Evolutionary conservation across 2,888 invertebrate genomes (phyloP).

Genomic region (Hemicrepidius hirtus): DNA sequence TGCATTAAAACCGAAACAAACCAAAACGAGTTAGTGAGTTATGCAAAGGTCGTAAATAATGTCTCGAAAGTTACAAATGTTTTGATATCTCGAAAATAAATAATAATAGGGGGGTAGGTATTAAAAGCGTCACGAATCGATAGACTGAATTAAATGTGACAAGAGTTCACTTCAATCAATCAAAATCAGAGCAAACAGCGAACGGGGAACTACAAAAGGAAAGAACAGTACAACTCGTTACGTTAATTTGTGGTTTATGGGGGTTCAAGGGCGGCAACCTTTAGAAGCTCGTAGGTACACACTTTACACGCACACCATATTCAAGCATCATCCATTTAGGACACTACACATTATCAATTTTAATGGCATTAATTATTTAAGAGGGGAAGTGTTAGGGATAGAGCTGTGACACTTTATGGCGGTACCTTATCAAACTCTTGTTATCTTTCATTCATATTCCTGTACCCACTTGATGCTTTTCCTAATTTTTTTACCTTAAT

Average conservation of each 20-base stretch:
- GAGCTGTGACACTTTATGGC: no score
- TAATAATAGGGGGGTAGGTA: neutral
- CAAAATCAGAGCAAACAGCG: slow-evolving; percentile 11
- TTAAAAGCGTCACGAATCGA: slow-evolving; percentile 13
- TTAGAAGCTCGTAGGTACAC: no score
- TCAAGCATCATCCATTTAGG: no score
- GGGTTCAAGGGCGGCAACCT: no score
- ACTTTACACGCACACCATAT: no score
- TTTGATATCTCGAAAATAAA: neutral
- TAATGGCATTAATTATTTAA: no score
- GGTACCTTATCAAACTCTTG: no score
- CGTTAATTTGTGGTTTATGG: neutral
- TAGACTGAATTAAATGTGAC: slow-evolving; percentile 11
- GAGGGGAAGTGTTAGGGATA: no score
- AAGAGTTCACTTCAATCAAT: slow-evolving; percentile 23
- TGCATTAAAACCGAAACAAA: neutral
- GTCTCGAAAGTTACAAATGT: neutral
- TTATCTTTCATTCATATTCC: no score
- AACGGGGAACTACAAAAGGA: neutral
- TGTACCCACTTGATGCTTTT: no score
- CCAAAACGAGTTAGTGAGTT: neutral
- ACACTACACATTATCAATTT: no score
- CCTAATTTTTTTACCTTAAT: no score
- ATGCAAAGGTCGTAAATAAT: slow-evolving; percentile 3
- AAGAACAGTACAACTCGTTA: neutral